Evolutionary conservation across 23 tunicate species (phyloP), one percentile per base, ranked within the genome.

Genomic region (Clavelina lepadiformis): DNA sequence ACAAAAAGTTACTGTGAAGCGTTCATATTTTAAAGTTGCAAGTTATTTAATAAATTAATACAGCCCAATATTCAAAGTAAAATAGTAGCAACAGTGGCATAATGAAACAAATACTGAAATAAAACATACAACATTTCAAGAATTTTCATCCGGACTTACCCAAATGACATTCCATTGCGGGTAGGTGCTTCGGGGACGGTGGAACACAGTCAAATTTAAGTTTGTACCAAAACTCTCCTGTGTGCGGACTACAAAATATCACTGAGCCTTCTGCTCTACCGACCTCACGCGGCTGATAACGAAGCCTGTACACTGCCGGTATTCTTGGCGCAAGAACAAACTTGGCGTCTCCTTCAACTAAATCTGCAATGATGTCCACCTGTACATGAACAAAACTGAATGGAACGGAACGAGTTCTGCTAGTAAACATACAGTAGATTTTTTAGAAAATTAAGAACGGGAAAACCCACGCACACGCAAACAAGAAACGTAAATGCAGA

Each of bases 161-260:
- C 23, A 89, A 57, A 64, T 81, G 83, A 49, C 97, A 89, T 26
- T 89, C 89, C 89, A 89, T 89, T 26, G 38, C 60, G 5, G 89
- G 89, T 35, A 89, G 44, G 21, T 73, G 57, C 3, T 64, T 72
- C 13, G 98, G 98, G 1, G 86, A 54, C 3, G 92, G 98, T 0
- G 91, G 54, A 3, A 68, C 75, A 21, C 79, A 64, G 30, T 70
- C 22, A 23, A 80, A 61, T 31, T 65, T 64, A 19, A 94, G 65
- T 56, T 94, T 61, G 68, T 94, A 94, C 99, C 99, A 94, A 68
- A 94, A 94, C 49, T 94, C 95, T 8, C 99, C 99, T 27, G 95
- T 94, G 5, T 38, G 52, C 29, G 69, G 78, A 49, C 86, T 76
- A 29, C 71, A 45, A 47, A 94, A 86, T 28, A 91, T 67, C 5